A percentile compares a stretch with the other conserved stretches of the same genome.
These are phyloP conservation scores for Percopsis omiscomaycus DNA, from an alignment of 2,797 vertebrate genomes.

Conservation along the genomic window DNA sequence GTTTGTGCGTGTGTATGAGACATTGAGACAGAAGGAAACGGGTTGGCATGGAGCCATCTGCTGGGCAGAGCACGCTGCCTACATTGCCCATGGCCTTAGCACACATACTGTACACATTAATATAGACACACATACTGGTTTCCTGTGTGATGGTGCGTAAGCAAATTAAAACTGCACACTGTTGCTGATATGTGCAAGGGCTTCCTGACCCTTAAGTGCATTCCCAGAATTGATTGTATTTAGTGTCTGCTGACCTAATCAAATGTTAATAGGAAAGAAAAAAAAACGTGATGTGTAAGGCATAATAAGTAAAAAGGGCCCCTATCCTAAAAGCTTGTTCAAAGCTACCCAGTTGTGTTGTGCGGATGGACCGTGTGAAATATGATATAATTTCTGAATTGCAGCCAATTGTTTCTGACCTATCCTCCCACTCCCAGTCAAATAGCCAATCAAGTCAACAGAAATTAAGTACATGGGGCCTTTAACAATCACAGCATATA, in stretches of 20 bases:
- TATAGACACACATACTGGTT: background rate
- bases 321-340: too few species aligned
- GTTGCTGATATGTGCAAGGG: background rate
- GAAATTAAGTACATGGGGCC: constrained; percentile 4
- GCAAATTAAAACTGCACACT: background rate
- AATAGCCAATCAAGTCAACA: too few species aligned
- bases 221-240: background rate
- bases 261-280: background rate
- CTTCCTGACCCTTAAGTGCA: background rate
- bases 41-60: constrained; percentile 38
- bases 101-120: background rate
- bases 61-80: constrained; percentile 42
- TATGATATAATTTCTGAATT: too few species aligned
- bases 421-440: too few species aligned
- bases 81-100: constrained; percentile 40
- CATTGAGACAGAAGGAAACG: background rate
- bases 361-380: too few species aligned
- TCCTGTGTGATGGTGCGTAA: background rate
- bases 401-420: too few species aligned
- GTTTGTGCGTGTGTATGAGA: constrained; percentile 1
- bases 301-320: background rate
- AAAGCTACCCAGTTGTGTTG: too few species aligned
- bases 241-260: background rate
- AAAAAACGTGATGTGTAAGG: background rate
- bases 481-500: background rate